Percentiles rank a stretch among this genome's conserved stretches.
phyloP scores from a whole-genome alignment of 2,797 vertebrate genomes.

The Coranthus polyacanthus region DNA sequence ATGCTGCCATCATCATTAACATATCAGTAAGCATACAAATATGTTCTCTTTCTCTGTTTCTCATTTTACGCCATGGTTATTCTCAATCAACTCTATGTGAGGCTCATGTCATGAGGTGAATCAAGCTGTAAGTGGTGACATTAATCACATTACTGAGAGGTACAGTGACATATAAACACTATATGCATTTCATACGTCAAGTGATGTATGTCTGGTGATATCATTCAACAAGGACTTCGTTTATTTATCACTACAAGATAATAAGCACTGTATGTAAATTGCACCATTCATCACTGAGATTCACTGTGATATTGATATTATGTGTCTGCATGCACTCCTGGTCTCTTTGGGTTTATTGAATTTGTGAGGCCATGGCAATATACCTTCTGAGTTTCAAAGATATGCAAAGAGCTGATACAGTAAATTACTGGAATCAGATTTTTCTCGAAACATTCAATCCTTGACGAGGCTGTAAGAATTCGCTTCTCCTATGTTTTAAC shows the following conservation, averaged over 20 bases:
- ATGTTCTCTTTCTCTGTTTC: not conserved
- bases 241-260: constrained; percentile 57
- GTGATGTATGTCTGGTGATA: constrained; percentile 43
- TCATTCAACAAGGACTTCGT: constrained; percentile 35
- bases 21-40: constrained; percentile 1
- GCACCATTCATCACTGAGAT: constrained; percentile 49
- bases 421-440: constrained; percentile 10
- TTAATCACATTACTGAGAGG: constrained; percentile 46
- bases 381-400: constrained; percentile 2
- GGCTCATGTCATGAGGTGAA: constrained; percentile 34
- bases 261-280: constrained; percentile 50
- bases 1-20: not conserved
- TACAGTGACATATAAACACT: constrained; percentile 45
- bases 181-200: constrained; percentile 41
- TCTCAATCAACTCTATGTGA: constrained; percentile 34
- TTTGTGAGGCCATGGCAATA: constrained; percentile 9
- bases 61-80: constrained; percentile 25
- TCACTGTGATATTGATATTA: constrained; percentile 35
- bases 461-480: not conserved
- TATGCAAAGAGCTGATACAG: not conserved
- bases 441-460: not conserved
- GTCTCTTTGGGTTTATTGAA: constrained; percentile 27
- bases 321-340: constrained; percentile 8
- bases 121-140: constrained; percentile 35
- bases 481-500: not conserved